Evolutionary conservation across 2,888 invertebrate genomes (phyloP), one percentile per base, ranked within the genome.

Genomic region (Acanthosepion esculentum): DNA sequence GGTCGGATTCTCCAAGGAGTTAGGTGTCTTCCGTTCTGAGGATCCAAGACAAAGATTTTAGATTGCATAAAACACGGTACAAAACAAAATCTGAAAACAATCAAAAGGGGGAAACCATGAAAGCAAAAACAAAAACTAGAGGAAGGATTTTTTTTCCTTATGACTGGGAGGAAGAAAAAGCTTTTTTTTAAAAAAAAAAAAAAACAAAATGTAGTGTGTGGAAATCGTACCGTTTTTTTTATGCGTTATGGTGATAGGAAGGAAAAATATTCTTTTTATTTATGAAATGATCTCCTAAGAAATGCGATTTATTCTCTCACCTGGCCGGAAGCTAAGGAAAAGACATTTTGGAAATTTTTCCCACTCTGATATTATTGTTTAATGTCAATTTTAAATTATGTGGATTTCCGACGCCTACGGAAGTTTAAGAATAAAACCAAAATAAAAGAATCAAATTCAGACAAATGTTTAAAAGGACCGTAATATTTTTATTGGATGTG

Each of bases 341-440:
- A 78, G 78, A 78, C n/a, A 33, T 18, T 78, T 78, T 12, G n/a
- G n/a, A n/a, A 78, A n/a, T n/a, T 78, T n/a, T 29, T 33, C 23
- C 15, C n/a, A 15, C n/a, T 29, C 29, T 29, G 29, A 0, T n/a
- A 78, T 78, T 64, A n/a, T 78, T 78, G 78, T 78, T n/a, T 78
- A 78, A 78, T 78, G 78, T 78, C 78, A 78, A 78, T 78, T 78
- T 78, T 78, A n/a, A n/a, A 78, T 78, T 8, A 78, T 78, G n/a
- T 78, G 78, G 78, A 33, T 78, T 78, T 78, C 78, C 78, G 78
- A n/a, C 18, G 23, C 12, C 78, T 78, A 33, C 78, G 5, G 33
- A 33, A n/a, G n/a, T n/a, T 78, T 78, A 78, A 78, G 5, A 78
- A 78, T 12, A n/a, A 78, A 29, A 15, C 4, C 10, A n/a, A 20